Evolutionary conservation across 2,113 vertebrate species (phyloP).

Genomic region (Rostratula benghalensis): DNA sequence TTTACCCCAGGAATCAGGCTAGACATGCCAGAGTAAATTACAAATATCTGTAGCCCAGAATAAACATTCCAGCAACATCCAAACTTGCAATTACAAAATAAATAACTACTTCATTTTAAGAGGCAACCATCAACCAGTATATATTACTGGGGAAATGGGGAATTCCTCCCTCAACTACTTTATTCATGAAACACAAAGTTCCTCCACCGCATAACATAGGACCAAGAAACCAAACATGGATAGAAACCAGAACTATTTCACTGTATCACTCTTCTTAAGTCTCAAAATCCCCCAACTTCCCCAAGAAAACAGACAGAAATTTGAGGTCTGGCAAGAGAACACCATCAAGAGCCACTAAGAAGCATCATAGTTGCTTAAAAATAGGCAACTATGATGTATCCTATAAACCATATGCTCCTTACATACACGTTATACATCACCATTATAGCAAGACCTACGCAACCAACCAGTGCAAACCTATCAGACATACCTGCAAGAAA

Average conservation of each 20-base stretch:
- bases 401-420: neutral
- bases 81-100: neutral
- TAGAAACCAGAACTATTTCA: neutral
- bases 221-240: neutral
- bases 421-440: neutral
- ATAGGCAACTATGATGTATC: neutral
- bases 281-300: neutral
- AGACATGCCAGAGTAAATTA: neutral
- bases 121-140: neutral
- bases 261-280: neutral
- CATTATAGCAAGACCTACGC: neutral
- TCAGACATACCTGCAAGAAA: neutral
- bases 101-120: neutral
- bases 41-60: neutral
- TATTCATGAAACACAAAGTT: neutral
- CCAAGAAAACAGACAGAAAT: neutral
- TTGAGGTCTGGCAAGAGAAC: neutral
- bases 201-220: neutral
- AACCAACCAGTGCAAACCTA: neutral
- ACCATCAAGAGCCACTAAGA: neutral
- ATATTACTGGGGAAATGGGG: neutral
- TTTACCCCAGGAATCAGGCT: neutral
- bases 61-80: neutral
- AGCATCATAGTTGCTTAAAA: neutral
- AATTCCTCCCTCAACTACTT: neutral